Conservation (phyloP, 2,888 invertebrate genomes). For the Cylindroiulus punctatus region DNA sequence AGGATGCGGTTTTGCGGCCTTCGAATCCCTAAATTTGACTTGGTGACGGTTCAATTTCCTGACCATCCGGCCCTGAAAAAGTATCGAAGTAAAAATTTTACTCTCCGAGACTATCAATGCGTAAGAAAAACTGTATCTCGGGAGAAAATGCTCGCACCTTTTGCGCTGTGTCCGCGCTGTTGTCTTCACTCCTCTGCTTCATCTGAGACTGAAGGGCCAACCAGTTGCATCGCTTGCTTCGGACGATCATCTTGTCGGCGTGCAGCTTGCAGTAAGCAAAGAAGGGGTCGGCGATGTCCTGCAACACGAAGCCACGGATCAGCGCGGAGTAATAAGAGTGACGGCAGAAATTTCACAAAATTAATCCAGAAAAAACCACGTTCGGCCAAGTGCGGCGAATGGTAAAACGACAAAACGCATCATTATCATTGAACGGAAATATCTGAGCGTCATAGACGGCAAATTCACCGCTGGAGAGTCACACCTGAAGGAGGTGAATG, state of each 20-base stretch:
- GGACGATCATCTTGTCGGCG: slow-evolving; percentile 88
- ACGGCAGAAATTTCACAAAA: not conserved
- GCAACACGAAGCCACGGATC: not conserved
- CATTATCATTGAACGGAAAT: not conserved
- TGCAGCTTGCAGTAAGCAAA: slow-evolving; percentile 96
- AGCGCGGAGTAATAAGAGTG: not conserved
- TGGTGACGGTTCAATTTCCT: slow-evolving; percentile 75
- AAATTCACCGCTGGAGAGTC: too few relatives aligned
- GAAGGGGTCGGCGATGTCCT: slow-evolving; percentile 85
- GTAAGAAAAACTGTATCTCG: not conserved
- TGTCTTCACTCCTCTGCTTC: slow-evolving; percentile 70
- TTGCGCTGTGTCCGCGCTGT: slow-evolving; percentile 60
- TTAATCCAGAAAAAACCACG: not conserved
- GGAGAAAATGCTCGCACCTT: slow-evolving; percentile 59
- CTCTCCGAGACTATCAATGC: too few relatives aligned
- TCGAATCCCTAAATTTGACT: slow-evolving; percentile 75
- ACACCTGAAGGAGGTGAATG: slow-evolving; percentile 24
- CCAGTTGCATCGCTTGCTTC: slow-evolving; percentile 76
- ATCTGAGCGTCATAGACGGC: too few relatives aligned
- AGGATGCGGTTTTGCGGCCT: slow-evolving; percentile 69
- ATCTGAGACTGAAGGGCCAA: slow-evolving; percentile 85
- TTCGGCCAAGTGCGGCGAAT: not conserved
- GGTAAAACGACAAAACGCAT: not conserved
- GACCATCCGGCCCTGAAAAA: slow-evolving; percentile 64
- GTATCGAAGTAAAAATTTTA: too few relatives aligned